Conservation (phyloP, 2,113 vertebrate species). For the Albula goreensis region DNA sequence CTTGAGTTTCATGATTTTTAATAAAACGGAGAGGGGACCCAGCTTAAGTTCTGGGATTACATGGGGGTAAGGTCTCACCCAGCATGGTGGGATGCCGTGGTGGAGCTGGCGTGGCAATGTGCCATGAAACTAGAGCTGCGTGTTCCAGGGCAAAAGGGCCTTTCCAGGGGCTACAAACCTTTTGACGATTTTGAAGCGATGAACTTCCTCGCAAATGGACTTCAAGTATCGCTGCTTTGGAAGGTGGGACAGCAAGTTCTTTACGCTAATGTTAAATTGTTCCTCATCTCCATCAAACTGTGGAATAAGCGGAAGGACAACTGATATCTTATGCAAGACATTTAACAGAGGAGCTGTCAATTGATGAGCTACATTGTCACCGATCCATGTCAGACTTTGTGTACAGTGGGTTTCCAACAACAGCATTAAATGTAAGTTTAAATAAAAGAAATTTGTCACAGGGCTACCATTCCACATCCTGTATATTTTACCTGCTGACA, state of each 20-base stretch:
- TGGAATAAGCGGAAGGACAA: background rate
- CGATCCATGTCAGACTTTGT: constrained; percentile 1
- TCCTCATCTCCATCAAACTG: constrained; percentile 89
- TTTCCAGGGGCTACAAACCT: constrained; percentile 63
- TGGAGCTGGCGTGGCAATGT: background rate
- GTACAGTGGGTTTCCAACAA: constrained; percentile 3
- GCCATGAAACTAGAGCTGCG: background rate
- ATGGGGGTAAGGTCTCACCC: background rate
- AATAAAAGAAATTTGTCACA: constrained; percentile 30
- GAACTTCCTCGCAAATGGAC: constrained; percentile 90
- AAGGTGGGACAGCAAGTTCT: constrained; percentile 82
- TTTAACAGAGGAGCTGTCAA: constrained; percentile 8
- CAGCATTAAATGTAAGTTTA: background rate
- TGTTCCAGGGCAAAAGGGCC: background rate
- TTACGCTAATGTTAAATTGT: constrained; percentile 86
- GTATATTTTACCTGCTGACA: constrained; percentile 49
- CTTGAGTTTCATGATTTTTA: constrained; percentile 35
- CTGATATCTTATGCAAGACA: background rate
- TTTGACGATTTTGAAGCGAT: constrained; percentile 86
- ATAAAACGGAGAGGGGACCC: constrained; percentile 21
- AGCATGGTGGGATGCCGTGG: background rate
- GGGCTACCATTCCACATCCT: background rate
- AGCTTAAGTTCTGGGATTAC: background rate
- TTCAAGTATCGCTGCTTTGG: constrained; percentile 94
- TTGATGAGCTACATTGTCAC: background rate